phyloP scores from a whole-genome alignment of 2,113 vertebrate genomes.

The Nycticorax nycticorax region DNA sequence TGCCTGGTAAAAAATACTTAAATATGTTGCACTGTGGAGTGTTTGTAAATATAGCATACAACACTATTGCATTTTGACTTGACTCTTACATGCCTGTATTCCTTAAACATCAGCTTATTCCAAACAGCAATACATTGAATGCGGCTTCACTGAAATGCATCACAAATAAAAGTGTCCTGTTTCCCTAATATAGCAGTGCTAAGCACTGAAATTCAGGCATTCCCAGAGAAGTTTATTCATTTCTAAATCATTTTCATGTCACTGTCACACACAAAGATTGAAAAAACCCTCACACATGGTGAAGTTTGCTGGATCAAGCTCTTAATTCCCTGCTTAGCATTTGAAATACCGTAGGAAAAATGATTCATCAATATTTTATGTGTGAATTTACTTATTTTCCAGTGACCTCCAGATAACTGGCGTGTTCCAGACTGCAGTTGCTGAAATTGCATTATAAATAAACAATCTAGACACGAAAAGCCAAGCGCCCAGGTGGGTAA shows the following conservation, averaged over 20 bases:
- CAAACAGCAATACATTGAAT: neutral
- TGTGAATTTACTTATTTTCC: neutral
- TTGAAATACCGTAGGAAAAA: neutral
- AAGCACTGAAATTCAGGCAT: neutral
- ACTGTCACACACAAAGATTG: neutral
- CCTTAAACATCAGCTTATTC: neutral
- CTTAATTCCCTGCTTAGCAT: neutral
- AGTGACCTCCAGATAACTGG: neutral
- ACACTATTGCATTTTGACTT: neutral
- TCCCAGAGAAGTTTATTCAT: neutral
- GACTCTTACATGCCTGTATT: neutral
- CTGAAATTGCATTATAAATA: conserved; percentile 2
- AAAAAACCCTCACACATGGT: neutral
- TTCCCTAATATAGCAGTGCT: neutral
- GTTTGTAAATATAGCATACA: neutral
- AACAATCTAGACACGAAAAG: neutral
- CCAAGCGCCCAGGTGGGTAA: neutral
- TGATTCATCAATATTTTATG: neutral
- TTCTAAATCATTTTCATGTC: neutral
- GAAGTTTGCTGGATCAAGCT: neutral
- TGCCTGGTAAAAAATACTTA: neutral
- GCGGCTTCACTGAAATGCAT: neutral
- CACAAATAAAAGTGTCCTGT: neutral
- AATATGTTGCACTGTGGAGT: neutral
- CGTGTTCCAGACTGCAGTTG: neutral